These are phyloP conservation scores for Cheiracanthium punctorium DNA, from an alignment of 2,888 invertebrate species.

Conservation along the genomic window DNA sequence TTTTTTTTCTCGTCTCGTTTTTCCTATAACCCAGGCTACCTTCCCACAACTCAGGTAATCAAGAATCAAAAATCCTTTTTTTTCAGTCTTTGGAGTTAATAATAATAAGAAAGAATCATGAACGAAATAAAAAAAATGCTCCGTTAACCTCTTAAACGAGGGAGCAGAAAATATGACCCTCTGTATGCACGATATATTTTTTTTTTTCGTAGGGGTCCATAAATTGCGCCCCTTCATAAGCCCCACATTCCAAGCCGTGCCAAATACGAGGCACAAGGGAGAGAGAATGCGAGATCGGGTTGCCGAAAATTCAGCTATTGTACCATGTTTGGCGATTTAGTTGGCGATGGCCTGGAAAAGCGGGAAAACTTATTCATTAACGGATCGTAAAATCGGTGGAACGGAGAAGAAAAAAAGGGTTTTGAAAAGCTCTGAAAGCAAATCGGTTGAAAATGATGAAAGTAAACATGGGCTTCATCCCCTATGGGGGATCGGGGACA, in stretches of 20 bases:
- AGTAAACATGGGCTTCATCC: no score
- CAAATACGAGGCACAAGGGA: conserved; percentile 58
- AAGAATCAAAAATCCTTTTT: conserved; percentile 9
- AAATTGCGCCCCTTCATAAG: conserved; percentile 68
- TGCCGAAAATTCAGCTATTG: conserved; percentile 27
- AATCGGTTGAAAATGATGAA: no score
- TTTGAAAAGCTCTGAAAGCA: no score
- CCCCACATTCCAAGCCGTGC: conserved; percentile 58
- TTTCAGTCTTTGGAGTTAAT: neutral
- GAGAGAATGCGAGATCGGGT: conserved; percentile 21
- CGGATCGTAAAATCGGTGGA: no score
- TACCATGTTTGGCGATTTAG: neutral
- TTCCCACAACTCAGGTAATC: neutral
- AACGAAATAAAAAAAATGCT: conserved; percentile 9
- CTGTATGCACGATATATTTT: neutral
- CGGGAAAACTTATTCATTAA: no score
- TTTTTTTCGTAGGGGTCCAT: conserved; percentile 36
- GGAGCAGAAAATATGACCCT: conserved; percentile 66
- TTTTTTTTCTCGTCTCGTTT: no score
- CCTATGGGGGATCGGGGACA: no score
- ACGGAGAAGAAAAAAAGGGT: no score
- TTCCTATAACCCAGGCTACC: no score
- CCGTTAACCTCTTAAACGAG: conserved; percentile 65
- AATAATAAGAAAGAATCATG: neutral
- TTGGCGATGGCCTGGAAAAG: no score